Evolutionary conservation across 2,888 invertebrate species (phyloP), one percentile per base, ranked within the genome.

Genomic region (Lycocerus yunnanus): DNA sequence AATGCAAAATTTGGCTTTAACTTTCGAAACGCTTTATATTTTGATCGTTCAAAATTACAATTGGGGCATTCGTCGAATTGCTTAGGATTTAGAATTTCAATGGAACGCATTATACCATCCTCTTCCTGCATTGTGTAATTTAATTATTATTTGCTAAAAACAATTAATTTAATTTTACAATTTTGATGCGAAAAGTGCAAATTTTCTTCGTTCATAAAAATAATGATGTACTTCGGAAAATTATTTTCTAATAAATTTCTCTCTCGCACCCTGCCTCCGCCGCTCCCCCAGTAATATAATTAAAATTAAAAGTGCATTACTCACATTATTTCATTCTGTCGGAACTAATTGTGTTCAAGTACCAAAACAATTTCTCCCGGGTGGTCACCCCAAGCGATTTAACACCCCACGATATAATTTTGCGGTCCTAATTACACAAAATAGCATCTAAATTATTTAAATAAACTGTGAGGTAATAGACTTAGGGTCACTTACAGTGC

Each of bases 401-500:
- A 1, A 8, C n/a, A 43, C 24, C 66, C 21, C 66, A 15, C 16
- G 2, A 61, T 15, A 15, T 16, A 13, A 61, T 15, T 13, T 15
- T 15, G 5, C 11, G 13, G 13, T 1, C 16, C 16, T 13, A 61
- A 15, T n/a, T 63, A n/a, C 63, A 63, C 1, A 18, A 63, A 63
- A 61, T 5, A 16, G 11, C 15, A 66, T 58, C 21, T 9, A 27
- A 60, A 60, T 67, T 71, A 67, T 71, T 27, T 15, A 21, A 15
- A 66, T 59, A n/a, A n/a, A n/a, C n/a, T 43, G 43, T 43, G 43
- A 13, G n/a, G 43, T 43, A n/a, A 43, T 43, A 13, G 43, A 43
- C 66, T 68, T 72, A 58, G 68, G 72, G 72, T 72, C 72, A 72
- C 68, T 68, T 72, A 72, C 72, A 72, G 58, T 68, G 58, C 68